These are phyloP conservation scores for Pygoscelis adeliae DNA, from an alignment of 2,113 vertebrate species.

Conservation along the genomic window DNA sequence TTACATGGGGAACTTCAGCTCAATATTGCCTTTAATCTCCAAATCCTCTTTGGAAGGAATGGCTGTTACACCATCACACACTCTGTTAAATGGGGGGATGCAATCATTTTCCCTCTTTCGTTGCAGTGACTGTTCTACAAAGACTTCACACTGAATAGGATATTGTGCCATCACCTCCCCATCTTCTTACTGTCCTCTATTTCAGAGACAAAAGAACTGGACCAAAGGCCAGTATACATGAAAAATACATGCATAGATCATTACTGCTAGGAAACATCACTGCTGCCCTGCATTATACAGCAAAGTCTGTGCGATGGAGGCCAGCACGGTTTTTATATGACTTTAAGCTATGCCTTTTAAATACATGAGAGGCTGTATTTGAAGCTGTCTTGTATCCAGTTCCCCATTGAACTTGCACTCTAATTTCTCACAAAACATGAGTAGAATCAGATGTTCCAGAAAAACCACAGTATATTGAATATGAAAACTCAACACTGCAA, in stretches of 20 bases:
- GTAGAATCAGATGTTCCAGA: conserved; percentile 8
- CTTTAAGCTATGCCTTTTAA: neutral
- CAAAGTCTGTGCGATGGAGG: neutral
- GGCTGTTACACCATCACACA: neutral
- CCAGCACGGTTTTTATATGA: neutral
- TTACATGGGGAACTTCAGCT: neutral
- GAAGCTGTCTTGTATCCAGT: neutral
- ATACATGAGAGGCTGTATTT: neutral
- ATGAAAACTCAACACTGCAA: conserved; percentile 6
- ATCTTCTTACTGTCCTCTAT: neutral
- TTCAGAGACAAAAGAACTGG: neutral
- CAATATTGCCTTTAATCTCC: neutral
- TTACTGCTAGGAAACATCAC: neutral
- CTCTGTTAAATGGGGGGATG: neutral
- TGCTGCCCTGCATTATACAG: neutral
- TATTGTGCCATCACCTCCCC: neutral
- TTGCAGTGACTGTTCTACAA: neutral
- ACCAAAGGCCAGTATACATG: neutral
- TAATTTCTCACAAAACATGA: conserved; percentile 16
- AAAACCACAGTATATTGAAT: neutral
- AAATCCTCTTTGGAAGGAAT: neutral
- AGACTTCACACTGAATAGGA: neutral
- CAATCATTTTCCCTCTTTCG: neutral
- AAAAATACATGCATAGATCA: neutral
- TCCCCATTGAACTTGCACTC: neutral